Evolutionary conservation across 2,888 invertebrate genomes (phyloP), one percentile per base, ranked within the genome.

Genomic region (Troides oblongomaculatus): DNA sequence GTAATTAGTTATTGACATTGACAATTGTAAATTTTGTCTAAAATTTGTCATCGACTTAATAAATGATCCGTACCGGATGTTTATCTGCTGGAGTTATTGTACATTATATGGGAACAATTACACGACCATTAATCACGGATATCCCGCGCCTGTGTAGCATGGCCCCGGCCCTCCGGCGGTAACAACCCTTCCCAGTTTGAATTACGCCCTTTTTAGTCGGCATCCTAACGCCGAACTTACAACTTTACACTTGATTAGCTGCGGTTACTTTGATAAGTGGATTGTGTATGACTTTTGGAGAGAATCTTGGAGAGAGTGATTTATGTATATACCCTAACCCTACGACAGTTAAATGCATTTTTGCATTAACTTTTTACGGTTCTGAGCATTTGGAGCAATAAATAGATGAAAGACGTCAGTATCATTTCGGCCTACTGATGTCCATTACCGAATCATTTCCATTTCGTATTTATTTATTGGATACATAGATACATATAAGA

Each of bases 91-190:
- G 77, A 83, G 84, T 83, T 85, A 85, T 85, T 84, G 84, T 87
- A 88, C 87, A 88, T 88, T 88, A 88, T 89, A 87, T 87, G 86
- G 87, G 86, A 88, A 87, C 88, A 90, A 90, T 90, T 90, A 90
- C 87, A 86, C 84, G 81, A 78, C 81, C 89, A 89, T 89, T 89
- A 87, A 89, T 90, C 89, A 90, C 81, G 74, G 80, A 78, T 82
- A 84, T 84, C 83, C 86, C 86, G 81, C 81, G 82, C 80, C 86
- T 83, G 84, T 87, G 84, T 85, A 87, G 84, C 85, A 87, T 86
- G 84, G 83, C 84, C 83, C 85, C 79, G 81, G 83, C 84, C 84
- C 84, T 83, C 79, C 77, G 79, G 83, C 79, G 82, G 81, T 78
- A 78, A 74, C 84, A 85, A 85, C 87, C 88, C 87, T 87, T 86